phyloP scores from a whole-genome alignment of 2,888 invertebrate genomes.

The Nomada fucata region DNA sequence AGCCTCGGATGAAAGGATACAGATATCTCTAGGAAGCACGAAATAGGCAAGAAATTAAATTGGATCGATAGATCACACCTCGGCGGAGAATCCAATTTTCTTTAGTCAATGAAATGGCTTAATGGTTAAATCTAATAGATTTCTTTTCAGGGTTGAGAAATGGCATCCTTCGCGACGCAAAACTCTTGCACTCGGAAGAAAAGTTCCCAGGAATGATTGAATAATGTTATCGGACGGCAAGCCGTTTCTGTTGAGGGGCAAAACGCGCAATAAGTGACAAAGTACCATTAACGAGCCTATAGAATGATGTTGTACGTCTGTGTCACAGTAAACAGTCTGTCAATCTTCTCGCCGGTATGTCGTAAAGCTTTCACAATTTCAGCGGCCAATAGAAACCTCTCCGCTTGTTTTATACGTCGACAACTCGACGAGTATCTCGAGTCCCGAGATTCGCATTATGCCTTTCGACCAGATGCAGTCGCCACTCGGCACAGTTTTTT shows the following conservation, averaged over 20 bases:
- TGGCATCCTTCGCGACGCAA: not conserved
- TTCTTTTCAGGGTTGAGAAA: too few relatives aligned
- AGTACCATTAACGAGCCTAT: slow-evolving; percentile 53
- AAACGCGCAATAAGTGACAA: slow-evolving; percentile 42
- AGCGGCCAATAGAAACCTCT: slow-evolving; percentile 53
- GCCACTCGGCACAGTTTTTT: slow-evolving; percentile 38
- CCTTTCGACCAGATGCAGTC: slow-evolving; percentile 48
- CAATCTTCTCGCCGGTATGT: slow-evolving; percentile 54
- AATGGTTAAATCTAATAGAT: too few relatives aligned
- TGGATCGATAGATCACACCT: too few relatives aligned
- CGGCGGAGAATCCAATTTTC: too few relatives aligned
- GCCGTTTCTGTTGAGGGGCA: slow-evolving; percentile 16
- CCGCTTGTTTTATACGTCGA: slow-evolving; percentile 31
- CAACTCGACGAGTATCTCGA: slow-evolving; percentile 38
- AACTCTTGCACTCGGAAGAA: not conserved
- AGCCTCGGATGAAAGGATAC: not conserved
- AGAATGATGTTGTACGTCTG: slow-evolving; percentile 33
- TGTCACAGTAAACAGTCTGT: slow-evolving; percentile 52
- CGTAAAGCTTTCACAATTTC: slow-evolving; percentile 65
- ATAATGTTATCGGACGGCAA: slow-evolving; percentile 17
- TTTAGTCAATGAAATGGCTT: too few relatives aligned
- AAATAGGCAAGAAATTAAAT: too few relatives aligned
- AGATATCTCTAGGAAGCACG: too few relatives aligned
- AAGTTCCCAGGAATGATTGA: slow-evolving; percentile 35
- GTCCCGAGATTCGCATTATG: slow-evolving; percentile 50